These are phyloP conservation scores for Lasioglossum oenotherae DNA, from an alignment of 2,888 invertebrate genomes.

Conservation along the genomic window DNA sequence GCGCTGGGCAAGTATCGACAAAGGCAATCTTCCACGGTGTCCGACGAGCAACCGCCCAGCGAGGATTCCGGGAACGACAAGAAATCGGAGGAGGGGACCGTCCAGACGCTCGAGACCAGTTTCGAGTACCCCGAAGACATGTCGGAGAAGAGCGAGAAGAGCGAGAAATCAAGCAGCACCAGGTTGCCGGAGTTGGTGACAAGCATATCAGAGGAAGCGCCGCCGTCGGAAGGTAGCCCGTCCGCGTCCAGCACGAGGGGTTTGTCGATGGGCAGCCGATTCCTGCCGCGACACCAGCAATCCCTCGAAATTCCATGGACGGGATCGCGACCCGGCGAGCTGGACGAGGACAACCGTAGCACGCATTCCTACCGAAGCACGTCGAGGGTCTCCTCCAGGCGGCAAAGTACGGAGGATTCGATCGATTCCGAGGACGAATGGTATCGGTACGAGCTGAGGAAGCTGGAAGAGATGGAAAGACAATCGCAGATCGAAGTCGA, in stretches of 20 bases:
- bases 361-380: conserved; percentile 95
- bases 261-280: conserved; percentile 85
- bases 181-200: conserved; percentile 80
- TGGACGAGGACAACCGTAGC: conserved; percentile 94
- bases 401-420: conserved; percentile 96
- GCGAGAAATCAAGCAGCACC: conserved; percentile 75
- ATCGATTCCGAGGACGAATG: conserved; percentile 97
- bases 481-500: conserved; percentile 88
- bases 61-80: conserved; percentile 85
- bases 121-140: conserved; percentile 77
- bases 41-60: conserved; percentile 87
- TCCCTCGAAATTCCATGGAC: conserved; percentile 92
- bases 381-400: conserved; percentile 92
- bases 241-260: conserved; percentile 87
- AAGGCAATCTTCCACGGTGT: conserved; percentile 89
- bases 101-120: conserved; percentile 74
- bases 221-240: conserved; percentile 88
- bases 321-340: conserved; percentile 85
- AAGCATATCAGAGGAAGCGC: conserved; percentile 85
- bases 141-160: conserved; percentile 77
- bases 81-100: conserved; percentile 76
- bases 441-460: conserved; percentile 95
- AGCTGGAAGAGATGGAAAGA: conserved; percentile 94
- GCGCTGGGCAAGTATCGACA: conserved; percentile 92
- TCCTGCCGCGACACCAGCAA: conserved; percentile 89